These are phyloP conservation scores for Danionella dracula DNA, from an alignment of 2,797 vertebrate genomes.

Conservation along the genomic window DNA sequence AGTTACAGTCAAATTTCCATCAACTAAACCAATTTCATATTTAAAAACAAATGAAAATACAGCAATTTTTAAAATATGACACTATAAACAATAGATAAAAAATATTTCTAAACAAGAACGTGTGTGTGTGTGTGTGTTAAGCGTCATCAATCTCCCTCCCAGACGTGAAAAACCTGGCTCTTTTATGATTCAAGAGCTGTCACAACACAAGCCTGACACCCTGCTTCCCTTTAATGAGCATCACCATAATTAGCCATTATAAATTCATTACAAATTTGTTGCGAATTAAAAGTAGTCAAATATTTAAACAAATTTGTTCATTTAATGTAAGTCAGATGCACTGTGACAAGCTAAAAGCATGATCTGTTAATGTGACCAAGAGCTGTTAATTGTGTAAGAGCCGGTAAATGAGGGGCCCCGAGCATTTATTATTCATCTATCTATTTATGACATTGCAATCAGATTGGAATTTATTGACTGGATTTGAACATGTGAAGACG, in stretches of 20 bases:
- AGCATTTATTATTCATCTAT: too few relatives aligned
- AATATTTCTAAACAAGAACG: too few relatives aligned
- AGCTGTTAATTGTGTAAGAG: constrained; percentile 8
- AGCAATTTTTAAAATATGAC: too few relatives aligned
- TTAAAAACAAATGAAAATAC: too few relatives aligned
- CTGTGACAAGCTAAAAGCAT: background rate
- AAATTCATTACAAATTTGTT: constrained; percentile 66
- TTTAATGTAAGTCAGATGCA: constrained; percentile 41
- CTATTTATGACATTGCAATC: too few relatives aligned
- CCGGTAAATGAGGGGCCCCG: constrained; percentile 4
- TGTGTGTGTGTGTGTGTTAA: too few relatives aligned
- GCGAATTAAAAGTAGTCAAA: constrained; percentile 63
- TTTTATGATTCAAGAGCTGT: constrained; percentile 56
- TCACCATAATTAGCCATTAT: constrained; percentile 56
- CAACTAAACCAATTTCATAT: too few relatives aligned
- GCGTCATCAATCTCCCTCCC: too few relatives aligned
- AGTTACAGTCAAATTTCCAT: too few relatives aligned
- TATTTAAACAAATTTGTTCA: constrained; percentile 57
- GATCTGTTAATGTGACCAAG: background rate
- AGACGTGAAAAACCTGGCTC: constrained; percentile 59
- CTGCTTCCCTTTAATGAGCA: constrained; percentile 43
- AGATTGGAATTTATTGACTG: too few relatives aligned
- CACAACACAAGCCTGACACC: constrained; percentile 58
- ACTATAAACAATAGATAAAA: too few relatives aligned
- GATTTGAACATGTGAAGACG: too few relatives aligned